Conservation (phyloP, 1,140 invertebrate genomes). For the Brachionus koreanus region DNA sequence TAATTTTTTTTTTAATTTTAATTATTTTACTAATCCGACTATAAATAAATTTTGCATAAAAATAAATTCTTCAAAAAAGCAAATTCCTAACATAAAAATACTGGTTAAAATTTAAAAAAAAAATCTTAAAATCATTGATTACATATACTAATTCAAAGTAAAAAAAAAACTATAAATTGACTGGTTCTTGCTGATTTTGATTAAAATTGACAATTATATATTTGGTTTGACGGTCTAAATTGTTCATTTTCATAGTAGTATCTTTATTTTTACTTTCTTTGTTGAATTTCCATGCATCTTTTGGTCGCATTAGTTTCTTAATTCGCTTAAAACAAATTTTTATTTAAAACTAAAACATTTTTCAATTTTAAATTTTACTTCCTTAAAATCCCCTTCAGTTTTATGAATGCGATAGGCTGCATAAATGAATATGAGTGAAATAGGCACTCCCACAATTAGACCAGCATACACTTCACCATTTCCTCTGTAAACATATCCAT, state of each 20-base stretch:
- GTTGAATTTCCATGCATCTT: constrained; percentile 6
- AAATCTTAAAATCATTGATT: not conserved
- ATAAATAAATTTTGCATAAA: too few species aligned
- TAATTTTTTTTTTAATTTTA: too few species aligned
- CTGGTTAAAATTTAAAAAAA: not conserved
- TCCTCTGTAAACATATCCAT: constrained; percentile 24
- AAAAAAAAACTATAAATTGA: constrained; percentile 17
- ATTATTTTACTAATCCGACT: too few species aligned
- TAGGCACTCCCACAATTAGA: not conserved
- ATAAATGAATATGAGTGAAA: constrained; percentile 30
- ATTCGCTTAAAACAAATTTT: not conserved
- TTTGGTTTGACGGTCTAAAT: not conserved
- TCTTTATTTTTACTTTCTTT: not conserved
- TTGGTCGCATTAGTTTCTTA: constrained; percentile 25
- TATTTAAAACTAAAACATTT: not conserved
- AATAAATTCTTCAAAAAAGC: too few species aligned
- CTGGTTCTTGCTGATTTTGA: not conserved
- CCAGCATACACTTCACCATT: not conserved
- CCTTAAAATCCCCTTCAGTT: constrained; percentile 17
- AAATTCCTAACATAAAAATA: not conserved
- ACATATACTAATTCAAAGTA: not conserved
- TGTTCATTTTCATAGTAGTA: not conserved
- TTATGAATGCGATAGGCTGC: not conserved
- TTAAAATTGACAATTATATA: constrained; percentile 31
- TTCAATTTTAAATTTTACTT: not conserved